Percentiles rank a stretch among this genome's conserved stretches.
Evolutionary conservation across 1,140 invertebrate species (phyloP).

Genomic region (fruit fly (Drosophila melanogaster)): Release_6_plus_ISO1_MT NT_033777.3:21330501-21331000

Average conservation of each 20-base stretch:
- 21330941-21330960: constrained; percentile 71
- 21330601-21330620: constrained; percentile 32
- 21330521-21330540: constrained; percentile 36
- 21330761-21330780: background rate
- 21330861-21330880: constrained; percentile 62
- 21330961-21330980: constrained; percentile 55
- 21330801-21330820: background rate
- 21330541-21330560: constrained; percentile 46
- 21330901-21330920: constrained; percentile 60
- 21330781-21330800: constrained; percentile 4
- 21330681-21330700: too few species aligned
- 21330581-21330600: constrained; percentile 31
- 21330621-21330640: constrained; percentile 4
- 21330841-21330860: constrained; percentile 54
- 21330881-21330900: constrained; percentile 60
- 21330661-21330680: background rate
- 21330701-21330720: too few species aligned
- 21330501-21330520: constrained; percentile 41
- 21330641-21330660: background rate
- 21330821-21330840: background rate
- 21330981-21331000: constrained; percentile 42
- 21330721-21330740: too few species aligned
- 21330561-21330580: constrained; percentile 8
- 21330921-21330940: constrained; percentile 59
- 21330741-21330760: too few species aligned